phyloP scores from a whole-genome alignment of 2,888 invertebrate species.

The Thereva nobilitata region DNA sequence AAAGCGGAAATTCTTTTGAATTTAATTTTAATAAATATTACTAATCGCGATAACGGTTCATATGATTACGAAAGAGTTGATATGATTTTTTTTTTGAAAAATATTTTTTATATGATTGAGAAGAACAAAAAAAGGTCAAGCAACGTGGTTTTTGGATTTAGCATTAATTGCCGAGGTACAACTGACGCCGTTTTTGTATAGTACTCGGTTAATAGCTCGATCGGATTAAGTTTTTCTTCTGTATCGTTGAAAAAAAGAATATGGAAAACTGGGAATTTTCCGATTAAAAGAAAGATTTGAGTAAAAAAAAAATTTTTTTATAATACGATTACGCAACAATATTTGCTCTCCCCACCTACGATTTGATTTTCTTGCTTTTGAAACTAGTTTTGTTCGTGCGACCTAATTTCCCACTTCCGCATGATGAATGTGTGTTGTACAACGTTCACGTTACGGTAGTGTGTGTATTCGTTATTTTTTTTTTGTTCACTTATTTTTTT shows the following conservation, averaged over 20 bases:
- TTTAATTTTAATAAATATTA: too few relatives aligned
- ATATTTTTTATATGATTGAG: not conserved
- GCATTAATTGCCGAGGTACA: too few relatives aligned
- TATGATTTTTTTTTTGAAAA: not conserved
- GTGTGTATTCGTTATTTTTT: conserved; percentile 17
- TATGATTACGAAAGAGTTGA: too few relatives aligned
- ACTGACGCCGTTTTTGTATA: too few relatives aligned
- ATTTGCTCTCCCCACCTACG: conserved; percentile 5
- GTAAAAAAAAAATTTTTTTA: conserved; percentile 10
- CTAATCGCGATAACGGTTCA: too few relatives aligned
- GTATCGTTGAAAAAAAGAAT: not conserved
- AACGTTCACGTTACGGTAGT: conserved; percentile 18
- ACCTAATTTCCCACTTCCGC: conserved; percentile 48
- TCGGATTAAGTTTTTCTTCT: not conserved
- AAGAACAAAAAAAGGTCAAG: not conserved
- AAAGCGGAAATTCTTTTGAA: not conserved
- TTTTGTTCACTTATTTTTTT: conserved; percentile 17
- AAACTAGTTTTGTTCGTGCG: conserved; percentile 44
- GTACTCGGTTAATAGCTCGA: not conserved
- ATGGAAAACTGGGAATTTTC: too few relatives aligned
- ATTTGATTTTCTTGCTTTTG: conserved; percentile 29
- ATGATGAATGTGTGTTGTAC: conserved; percentile 41
- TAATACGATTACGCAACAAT: conserved; percentile 24
- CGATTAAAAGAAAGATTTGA: conserved; percentile 20
- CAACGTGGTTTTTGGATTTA: conserved; percentile 2